phyloP scores from a whole-genome alignment of 1,140 invertebrate genomes.

The Episyrphus balteatus region DNA sequence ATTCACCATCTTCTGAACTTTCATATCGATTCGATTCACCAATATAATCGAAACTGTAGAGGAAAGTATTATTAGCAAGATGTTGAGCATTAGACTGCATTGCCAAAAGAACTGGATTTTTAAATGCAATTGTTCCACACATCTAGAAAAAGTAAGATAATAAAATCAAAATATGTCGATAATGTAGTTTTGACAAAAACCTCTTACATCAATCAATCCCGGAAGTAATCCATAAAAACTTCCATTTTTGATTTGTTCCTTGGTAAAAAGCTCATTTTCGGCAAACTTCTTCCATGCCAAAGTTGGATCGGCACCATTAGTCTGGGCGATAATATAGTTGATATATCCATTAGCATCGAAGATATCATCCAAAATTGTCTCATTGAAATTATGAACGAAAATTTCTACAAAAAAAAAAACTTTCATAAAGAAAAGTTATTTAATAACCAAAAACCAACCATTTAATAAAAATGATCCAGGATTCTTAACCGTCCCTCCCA shows the following conservation, averaged over 20 bases:
- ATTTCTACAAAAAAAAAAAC: constrained; percentile 15
- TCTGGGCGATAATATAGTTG: constrained; percentile 24
- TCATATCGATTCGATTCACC: constrained; percentile 28
- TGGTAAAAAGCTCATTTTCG: constrained; percentile 22
- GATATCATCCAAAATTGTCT: constrained; percentile 20
- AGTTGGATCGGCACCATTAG: constrained; percentile 29
- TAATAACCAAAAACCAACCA: constrained; percentile 10
- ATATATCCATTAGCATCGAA: constrained; percentile 22
- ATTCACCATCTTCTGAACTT: constrained; percentile 11
- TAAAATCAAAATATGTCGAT: background rate
- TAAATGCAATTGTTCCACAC: constrained; percentile 28
- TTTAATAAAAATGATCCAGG: constrained; percentile 29
- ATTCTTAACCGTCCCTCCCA: constrained; percentile 31
- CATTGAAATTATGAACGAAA: constrained; percentile 28
- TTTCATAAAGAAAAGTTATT: background rate
- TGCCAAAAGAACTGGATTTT: constrained; percentile 30
- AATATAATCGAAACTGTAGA: constrained; percentile 32
- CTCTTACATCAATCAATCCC: constrained; percentile 29
- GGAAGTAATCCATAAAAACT: constrained; percentile 22
- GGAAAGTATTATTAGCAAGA: constrained; percentile 25
- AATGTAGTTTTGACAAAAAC: background rate
- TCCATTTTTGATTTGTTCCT: constrained; percentile 22
- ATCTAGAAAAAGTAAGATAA: constrained; percentile 10
- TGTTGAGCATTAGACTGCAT: constrained; percentile 32
- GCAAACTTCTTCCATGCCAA: constrained; percentile 27